These are phyloP conservation scores for Ectemnius continuus DNA, from an alignment of 2,888 invertebrate species.

Conservation along the genomic window DNA sequence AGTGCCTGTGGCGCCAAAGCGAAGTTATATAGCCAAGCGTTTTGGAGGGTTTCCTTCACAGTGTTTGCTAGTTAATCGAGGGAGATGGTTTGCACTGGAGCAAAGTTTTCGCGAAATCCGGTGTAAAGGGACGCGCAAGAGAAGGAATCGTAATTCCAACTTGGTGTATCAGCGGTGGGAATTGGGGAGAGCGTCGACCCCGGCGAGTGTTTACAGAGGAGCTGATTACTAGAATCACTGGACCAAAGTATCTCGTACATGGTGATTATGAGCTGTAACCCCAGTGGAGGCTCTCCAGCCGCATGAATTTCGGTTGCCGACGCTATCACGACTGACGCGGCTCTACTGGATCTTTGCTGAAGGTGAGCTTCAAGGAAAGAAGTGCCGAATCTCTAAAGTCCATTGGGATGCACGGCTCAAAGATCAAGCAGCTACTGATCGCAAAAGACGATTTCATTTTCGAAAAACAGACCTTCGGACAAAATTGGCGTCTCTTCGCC, in stretches of 20 bases:
- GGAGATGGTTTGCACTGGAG: constrained; percentile 28
- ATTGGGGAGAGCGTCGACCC: too few relatives aligned
- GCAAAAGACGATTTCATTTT: constrained; percentile 25
- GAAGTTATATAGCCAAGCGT: neutral
- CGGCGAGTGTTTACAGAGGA: neutral
- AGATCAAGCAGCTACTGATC: neutral
- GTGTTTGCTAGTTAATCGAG: neutral
- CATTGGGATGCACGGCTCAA: neutral
- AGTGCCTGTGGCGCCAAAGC: constrained; percentile 29
- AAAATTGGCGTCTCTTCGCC: constrained; percentile 46
- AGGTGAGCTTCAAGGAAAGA: constrained; percentile 48
- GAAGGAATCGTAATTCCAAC: neutral
- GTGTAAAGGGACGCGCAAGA: neutral
- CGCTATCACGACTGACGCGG: constrained; percentile 46
- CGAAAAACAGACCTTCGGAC: constrained; percentile 48
- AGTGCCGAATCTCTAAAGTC: too few relatives aligned
- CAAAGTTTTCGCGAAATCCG: too few relatives aligned
- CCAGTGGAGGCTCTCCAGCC: constrained; percentile 50
- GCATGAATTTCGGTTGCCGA: constrained; percentile 45
- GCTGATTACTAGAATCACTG: constrained; percentile 3
- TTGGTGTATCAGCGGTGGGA: neutral
- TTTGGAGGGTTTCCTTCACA: too few relatives aligned
- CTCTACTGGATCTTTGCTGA: constrained; percentile 39
- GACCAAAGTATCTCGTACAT: constrained; percentile 38
- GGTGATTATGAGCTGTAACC: constrained; percentile 51